phyloP scores from a whole-genome alignment of 1,140 invertebrate genomes.

The Drosophila suzukii region DNA sequence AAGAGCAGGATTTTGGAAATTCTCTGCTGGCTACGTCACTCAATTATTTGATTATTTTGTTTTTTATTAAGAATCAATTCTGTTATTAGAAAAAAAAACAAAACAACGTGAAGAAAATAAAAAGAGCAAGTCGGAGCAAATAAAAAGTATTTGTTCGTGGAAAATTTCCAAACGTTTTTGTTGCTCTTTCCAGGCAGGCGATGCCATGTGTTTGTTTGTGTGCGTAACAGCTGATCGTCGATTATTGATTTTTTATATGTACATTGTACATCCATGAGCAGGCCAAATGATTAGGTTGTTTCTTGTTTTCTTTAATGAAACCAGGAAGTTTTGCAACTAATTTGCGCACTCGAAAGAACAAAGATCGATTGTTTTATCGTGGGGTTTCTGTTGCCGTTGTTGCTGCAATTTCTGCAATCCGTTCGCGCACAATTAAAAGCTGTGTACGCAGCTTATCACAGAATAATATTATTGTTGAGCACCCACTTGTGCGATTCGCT shows the following conservation, averaged over 20 bases:
- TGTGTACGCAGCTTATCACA: conserved; percentile 66
- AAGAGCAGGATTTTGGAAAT: conserved; percentile 16
- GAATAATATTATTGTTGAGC: conserved; percentile 35
- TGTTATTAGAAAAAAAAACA: conserved; percentile 39
- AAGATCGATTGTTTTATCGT: conserved; percentile 15
- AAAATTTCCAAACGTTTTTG: conserved; percentile 64
- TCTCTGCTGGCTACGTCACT: conserved; percentile 35
- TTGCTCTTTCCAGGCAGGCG: conserved; percentile 32
- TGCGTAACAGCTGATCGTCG: conserved; percentile 71
- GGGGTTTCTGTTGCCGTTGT: conserved; percentile 17
- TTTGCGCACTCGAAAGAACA: conserved; percentile 40
- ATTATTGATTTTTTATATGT: conserved; percentile 58
- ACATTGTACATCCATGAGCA: not conserved
- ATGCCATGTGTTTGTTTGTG: conserved; percentile 32
- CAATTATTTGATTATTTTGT: conserved; percentile 17
- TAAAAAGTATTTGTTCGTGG: conserved; percentile 52
- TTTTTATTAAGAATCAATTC: conserved; percentile 4
- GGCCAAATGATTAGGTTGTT: conserved; percentile 1
- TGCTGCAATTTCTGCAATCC: conserved; percentile 32
- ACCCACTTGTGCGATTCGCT: conserved; percentile 9
- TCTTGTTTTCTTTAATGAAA: conserved; percentile 1
- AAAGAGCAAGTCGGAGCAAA: conserved; percentile 5
- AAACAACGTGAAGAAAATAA: not conserved
- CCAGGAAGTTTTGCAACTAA: conserved; percentile 10
- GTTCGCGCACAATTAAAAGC: conserved; percentile 62